These are phyloP conservation scores for Neolamprologus kungweensis DNA, from an alignment of 2,113 vertebrate genomes.

Conservation along the genomic window DNA sequence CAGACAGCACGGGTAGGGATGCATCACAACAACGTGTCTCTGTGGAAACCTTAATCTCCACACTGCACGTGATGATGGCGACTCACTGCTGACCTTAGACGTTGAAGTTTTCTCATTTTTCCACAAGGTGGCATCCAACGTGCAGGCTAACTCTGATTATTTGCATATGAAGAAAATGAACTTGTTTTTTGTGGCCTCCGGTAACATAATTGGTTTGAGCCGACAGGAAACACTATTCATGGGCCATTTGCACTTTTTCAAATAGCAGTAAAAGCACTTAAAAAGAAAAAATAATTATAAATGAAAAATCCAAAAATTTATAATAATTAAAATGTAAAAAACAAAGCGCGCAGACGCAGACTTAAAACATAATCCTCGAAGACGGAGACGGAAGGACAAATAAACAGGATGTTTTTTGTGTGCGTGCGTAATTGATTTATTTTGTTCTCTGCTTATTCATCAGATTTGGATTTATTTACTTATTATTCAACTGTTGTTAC, in stretches of 20 bases:
- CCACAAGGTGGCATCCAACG: constrained; percentile 12
- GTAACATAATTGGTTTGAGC: background rate
- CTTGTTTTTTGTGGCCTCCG: background rate
- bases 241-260: background rate
- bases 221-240: background rate
- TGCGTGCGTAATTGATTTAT: background rate
- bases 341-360: background rate
- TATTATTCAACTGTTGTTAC: background rate
- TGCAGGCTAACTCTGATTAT: background rate
- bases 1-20: rapidly evolving
- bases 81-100: background rate
- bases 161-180: background rate
- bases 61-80: rapidly evolving
- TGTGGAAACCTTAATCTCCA: background rate
- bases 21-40: background rate
- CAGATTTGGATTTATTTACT: background rate
- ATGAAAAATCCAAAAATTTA: background rate
- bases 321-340: background rate
- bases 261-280: background rate
- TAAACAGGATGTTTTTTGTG: background rate
- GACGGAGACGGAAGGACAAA: background rate
- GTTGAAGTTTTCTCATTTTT: background rate
- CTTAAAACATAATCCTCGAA: background rate
- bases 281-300: background rate
- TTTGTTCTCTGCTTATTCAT: background rate